Conservation (phyloP, 2,888 invertebrate genomes). For the Cryptosula pallasiana region DNA sequence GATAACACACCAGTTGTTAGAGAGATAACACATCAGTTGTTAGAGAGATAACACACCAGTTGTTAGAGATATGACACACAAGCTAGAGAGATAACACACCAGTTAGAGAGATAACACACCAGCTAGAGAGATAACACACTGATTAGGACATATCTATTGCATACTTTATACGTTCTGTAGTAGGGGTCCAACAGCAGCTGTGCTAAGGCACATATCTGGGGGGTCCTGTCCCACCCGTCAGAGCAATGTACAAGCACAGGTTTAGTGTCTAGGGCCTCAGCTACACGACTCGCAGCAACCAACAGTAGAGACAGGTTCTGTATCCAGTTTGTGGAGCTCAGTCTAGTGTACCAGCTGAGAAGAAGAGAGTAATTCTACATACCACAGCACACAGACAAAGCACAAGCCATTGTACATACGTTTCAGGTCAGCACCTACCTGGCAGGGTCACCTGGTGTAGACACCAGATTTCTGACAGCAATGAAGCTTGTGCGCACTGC, state of each 20-base stretch:
- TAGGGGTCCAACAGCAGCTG: conserved; percentile 87
- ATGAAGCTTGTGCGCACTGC: conserved; percentile 88
- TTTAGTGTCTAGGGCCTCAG: conserved; percentile 65
- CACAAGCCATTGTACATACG: too few species aligned
- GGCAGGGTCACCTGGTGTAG: background rate
- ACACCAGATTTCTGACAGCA: conserved; percentile 64
- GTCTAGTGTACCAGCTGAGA: conserved; percentile 83
- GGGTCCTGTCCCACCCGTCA: conserved; percentile 98
- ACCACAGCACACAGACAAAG: too few species aligned
- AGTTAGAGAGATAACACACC: too few species aligned
- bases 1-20: too few species aligned
- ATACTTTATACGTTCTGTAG: conserved; percentile 82
- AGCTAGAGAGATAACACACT: too few species aligned
- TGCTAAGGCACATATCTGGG: conserved; percentile 89
- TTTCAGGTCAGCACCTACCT: too few species aligned
- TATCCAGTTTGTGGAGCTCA: conserved; percentile 88
- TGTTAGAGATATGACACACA: background rate
- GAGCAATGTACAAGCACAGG: conserved; percentile 96
- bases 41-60: background rate
- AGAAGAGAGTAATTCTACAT: too few species aligned
- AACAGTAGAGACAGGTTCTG: conserved; percentile 80
- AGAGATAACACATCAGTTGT: too few species aligned
- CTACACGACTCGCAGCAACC: conserved; percentile 74
- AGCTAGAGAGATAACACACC: background rate
- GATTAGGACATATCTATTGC: too few species aligned